These are phyloP conservation scores for Cistogaster globosa DNA, from an alignment of 2,888 invertebrate genomes.

Conservation along the genomic window DNA sequence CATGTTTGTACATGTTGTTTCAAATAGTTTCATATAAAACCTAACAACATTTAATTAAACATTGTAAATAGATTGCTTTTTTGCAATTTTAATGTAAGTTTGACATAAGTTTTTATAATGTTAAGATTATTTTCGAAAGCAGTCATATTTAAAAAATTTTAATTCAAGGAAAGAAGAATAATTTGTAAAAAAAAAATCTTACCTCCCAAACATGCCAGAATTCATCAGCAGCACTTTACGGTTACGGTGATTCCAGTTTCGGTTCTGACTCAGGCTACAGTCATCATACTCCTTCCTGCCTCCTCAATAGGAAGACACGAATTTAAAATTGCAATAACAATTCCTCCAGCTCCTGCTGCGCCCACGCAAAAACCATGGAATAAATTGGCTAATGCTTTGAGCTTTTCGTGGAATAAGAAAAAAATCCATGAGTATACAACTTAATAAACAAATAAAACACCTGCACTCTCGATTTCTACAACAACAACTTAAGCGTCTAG, in stretches of 20 bases:
- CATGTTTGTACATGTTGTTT: too few species aligned
- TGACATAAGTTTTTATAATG: too few species aligned
- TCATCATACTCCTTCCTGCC: conserved; percentile 85
- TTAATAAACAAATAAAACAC: conserved; percentile 57
- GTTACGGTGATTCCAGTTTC: conserved; percentile 89
- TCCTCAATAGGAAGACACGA: conserved; percentile 81
- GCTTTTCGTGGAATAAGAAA: conserved; percentile 78
- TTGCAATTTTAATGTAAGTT: too few species aligned
- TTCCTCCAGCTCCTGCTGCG: conserved; percentile 71
- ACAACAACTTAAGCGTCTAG: conserved; percentile 75
- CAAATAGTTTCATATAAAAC: too few species aligned
- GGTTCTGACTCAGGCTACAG: conserved; percentile 94
- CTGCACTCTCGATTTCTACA: conserved; percentile 56
- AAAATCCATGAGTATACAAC: conserved; percentile 65
- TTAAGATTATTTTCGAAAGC: too few species aligned
- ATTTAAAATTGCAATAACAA: conserved; percentile 76
- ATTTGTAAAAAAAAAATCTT: too few species aligned
- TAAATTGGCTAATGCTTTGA: conserved; percentile 79
- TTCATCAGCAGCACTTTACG: conserved; percentile 84
- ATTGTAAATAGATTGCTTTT: too few species aligned
- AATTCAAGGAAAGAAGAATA: too few species aligned
- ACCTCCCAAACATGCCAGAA: conserved; percentile 71
- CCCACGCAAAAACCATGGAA: conserved; percentile 74
- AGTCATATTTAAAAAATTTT: too few species aligned
- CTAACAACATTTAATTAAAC: too few species aligned